Base-by-base conservation (phyloP, 2,888 invertebrate species). In the Agapostemon virescens region DNA sequence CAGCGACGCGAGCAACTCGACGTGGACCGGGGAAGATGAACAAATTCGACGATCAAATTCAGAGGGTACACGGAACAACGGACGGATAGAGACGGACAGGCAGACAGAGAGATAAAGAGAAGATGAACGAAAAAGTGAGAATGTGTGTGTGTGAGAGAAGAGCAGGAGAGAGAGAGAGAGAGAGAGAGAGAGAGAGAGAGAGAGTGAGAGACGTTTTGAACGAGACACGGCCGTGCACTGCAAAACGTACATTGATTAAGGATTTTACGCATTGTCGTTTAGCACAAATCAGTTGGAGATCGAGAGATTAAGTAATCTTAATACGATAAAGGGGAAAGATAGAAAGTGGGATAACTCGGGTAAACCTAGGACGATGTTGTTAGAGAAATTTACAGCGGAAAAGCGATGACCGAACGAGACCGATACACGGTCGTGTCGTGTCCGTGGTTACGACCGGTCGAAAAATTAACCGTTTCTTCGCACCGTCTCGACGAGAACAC, bases 271-370 rank as follows among this genome's bases (percentile, higher is more conserved):
- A 88, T 88, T 90, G 90, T 90, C 90, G 87, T 89, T 88, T 88
- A 91, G 91, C 91, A 91, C 91, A 91, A 91, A 91, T 86, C 84
- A 81, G 73, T 78, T 78, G 77, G 79, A 69, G 72, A 76, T 75
- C 66, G 77, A 79, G 42, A 64, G 49, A 77, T 75, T 74, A 73
- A 74, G 17, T 55, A 66, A 76, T 55, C 55, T 33, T 17, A 82
- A 17, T 58, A 45, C 55, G 69, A 66, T 15, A 23, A 36, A 33
- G 20, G 33, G 36, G 63, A 36, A 36, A 1, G 42, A 63, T 61
- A 33, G 61, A 30, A 20, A 20, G 9, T 33, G 26, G 26, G 30
- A 23, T 38, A 69, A 64, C 20, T 36, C 55, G 30, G 30, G 69
- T 55, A 66, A 77, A 71, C 74, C 74, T 61, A 74, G 84, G 77